Conservation (phyloP, 2,797 vertebrate species). For the Oreortyx pictus region DNA sequence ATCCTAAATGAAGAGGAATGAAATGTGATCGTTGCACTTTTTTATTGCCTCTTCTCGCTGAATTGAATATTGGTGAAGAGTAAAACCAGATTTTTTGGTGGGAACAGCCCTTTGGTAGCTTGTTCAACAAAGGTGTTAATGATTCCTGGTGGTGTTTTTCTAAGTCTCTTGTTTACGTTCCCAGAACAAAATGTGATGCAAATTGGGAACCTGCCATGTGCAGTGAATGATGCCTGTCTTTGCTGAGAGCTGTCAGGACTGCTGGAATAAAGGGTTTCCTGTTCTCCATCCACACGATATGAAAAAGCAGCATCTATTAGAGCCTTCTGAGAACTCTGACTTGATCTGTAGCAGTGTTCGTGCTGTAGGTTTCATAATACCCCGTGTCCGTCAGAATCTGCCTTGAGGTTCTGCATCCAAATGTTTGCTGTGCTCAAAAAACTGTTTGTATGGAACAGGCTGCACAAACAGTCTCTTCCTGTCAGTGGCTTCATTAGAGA, state of each 20-base stretch:
- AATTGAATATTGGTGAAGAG: neutral
- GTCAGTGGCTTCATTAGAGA: neutral
- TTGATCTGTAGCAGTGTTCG: neutral
- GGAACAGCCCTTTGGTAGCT: neutral
- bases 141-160: constrained; percentile 33
- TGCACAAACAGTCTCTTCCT: neutral
- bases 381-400: neutral
- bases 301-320: neutral
- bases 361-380: neutral
- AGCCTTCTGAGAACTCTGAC: neutral
- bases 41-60: neutral
- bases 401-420: neutral
- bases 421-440: neutral
- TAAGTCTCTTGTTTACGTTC: constrained; percentile 29
- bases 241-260: neutral
- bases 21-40: neutral
- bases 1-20: neutral
- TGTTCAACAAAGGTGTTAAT: constrained; percentile 9
- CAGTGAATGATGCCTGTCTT: neutral
- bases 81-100: neutral
- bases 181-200: constrained; percentile 22
- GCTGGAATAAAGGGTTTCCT: constrained; percentile 9
- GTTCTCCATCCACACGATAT: neutral
- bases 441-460: neutral
- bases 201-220: constrained; percentile 2